Evolutionary conservation across 2,888 invertebrate genomes (phyloP).

Genomic region (Xylota sylvarum): DNA sequence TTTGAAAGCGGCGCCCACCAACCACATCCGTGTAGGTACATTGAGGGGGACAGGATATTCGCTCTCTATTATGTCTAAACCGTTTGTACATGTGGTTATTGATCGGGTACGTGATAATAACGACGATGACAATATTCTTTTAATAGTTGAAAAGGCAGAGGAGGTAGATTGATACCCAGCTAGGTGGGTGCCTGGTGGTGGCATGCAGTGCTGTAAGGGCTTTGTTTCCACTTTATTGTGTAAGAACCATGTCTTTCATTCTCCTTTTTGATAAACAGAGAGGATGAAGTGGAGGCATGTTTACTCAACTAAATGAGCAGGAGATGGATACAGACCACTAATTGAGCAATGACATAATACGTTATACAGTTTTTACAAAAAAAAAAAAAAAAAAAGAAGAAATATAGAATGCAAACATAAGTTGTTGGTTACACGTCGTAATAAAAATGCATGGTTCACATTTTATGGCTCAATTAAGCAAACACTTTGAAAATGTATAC

Average conservation of each 20-base stretch:
- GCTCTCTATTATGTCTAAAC: constrained; percentile 45
- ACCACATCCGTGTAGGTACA: constrained; percentile 27
- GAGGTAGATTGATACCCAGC: constrained; percentile 21
- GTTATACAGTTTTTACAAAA: constrained; percentile 33
- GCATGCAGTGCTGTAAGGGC: constrained; percentile 44
- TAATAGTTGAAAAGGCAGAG: constrained; percentile 57
- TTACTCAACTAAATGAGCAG: constrained; percentile 72
- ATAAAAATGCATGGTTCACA: not conserved
- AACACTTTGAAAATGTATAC: not conserved
- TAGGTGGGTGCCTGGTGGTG: constrained; percentile 43
- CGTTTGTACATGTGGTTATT: constrained; percentile 68
- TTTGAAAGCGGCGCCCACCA: constrained; percentile 19
- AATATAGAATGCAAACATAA: constrained; percentile 7
- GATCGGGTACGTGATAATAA: constrained; percentile 70
- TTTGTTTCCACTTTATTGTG: constrained; percentile 68
- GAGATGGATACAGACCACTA: constrained; percentile 63
- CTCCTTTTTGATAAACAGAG: constrained; percentile 40
- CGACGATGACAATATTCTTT: constrained; percentile 72
- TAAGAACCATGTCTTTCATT: constrained; percentile 59
- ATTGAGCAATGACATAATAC: constrained; percentile 69
- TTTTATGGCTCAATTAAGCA: constrained; percentile 1
- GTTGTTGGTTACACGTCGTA: not conserved
- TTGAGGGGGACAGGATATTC: constrained; percentile 43
- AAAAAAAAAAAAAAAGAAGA: not conserved
- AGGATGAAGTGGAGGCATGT: constrained; percentile 65